Evolutionary conservation across 2,888 invertebrate genomes (phyloP).

Genomic region (Empis stercorea): DNA sequence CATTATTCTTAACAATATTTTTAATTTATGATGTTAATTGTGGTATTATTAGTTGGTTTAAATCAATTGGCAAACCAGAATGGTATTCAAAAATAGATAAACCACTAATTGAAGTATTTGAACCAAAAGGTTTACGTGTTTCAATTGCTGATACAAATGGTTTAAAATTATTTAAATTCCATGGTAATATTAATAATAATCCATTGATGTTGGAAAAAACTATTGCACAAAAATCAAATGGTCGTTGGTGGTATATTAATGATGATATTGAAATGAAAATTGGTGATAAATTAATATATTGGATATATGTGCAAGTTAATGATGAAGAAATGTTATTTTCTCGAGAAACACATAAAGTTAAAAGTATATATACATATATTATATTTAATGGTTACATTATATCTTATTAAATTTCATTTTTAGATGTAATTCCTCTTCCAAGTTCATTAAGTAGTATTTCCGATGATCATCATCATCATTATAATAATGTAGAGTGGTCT

Average conservation of each 20-base stretch:
- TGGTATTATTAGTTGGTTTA: not conserved
- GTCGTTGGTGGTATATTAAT: constrained; percentile 50
- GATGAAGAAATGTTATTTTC: not conserved
- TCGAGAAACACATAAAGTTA: not conserved
- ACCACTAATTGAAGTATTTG: constrained; percentile 27
- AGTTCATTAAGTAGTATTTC: too few species aligned
- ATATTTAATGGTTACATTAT: not conserved
- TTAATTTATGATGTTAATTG: not conserved
- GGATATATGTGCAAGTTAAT: constrained; percentile 33
- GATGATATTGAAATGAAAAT: constrained; percentile 40
- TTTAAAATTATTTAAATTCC: constrained; percentile 50
- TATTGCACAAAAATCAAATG: constrained; percentile 43
- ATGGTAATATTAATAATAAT: constrained; percentile 46
- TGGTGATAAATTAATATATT: constrained; percentile 53
- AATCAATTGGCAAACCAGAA: not conserved
- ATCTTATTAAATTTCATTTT: too few species aligned
- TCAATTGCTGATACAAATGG: constrained; percentile 32
- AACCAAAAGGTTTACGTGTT: constrained; percentile 33
- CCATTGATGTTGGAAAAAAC: constrained; percentile 48
- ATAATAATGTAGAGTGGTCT: too few species aligned
- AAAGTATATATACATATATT: not conserved
- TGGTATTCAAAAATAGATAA: not conserved
- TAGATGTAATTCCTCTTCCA: too few species aligned
- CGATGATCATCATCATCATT: too few species aligned
- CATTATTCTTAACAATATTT: not conserved